Base-by-base conservation (phyloP, 2,888 invertebrate species). In the Eupithecia insigniata region DNA sequence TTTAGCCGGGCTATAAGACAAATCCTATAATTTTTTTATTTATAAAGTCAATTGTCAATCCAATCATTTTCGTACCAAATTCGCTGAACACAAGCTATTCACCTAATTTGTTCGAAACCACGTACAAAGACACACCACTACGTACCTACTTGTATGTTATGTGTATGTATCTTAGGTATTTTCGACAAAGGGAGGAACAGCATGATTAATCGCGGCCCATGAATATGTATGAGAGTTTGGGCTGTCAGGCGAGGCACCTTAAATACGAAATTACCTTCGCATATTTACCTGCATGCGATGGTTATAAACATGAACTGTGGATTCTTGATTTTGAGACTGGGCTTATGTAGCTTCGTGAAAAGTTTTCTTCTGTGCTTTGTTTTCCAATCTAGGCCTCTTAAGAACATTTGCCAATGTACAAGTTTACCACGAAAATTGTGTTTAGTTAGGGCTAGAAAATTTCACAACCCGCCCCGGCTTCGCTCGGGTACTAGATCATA, bases 221-320 rank as follows among this genome's bases (percentile, higher is more conserved):
- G 93, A 94, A 94, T 94, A 94, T 94, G 91, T 89, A 94, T 92
- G 89, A 88, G 89, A 78, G 85, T 87, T 87, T 87, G 88, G 87
- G 87, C 86, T 91, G 92, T 88, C 92, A 91, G 89, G 70, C 76
- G 70, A 51, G 84, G 86, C 85, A 87, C 91, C 92, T 92, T 91
- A 87, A 87, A 92, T 92, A 91, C 90, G 87, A 90, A 92, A 92
- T 91, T 90, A 90, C 91, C 89, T 76, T 76, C 73, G 67, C 72
- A 62, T 76, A 64, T 64, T 36, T 36, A 74, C 71, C 75, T 75
- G 73, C 69, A 66, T 65, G 69, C 4, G 55, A 55, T 26, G n/a
- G 8, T 51, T 51, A 55, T 55, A 26, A 55, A 81, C 81, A 82
- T 82, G 77, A 78, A 76, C 75, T 76, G 55, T 78, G 76, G 73